Percentiles rank a stretch among this genome's conserved stretches.
phyloP scores from a whole-genome alignment of 2,797 vertebrate genomes.

The Lepus oiostolus region DNA sequence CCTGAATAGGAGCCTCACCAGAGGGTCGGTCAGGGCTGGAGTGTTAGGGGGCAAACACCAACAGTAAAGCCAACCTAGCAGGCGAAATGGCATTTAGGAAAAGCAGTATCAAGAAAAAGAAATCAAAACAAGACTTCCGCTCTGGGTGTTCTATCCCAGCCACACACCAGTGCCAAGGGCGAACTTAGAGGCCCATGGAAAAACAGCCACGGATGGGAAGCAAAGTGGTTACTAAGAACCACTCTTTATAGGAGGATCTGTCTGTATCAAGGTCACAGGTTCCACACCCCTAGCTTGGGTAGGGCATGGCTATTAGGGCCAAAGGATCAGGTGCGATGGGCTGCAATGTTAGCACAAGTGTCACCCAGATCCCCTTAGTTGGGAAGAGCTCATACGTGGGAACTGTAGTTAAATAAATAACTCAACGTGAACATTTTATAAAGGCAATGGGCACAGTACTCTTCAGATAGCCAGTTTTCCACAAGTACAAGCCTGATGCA shows the following conservation, averaged over 20 bases:
- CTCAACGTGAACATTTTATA: neutral
- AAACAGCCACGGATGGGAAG: neutral
- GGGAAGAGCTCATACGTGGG: neutral
- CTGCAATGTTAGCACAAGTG: neutral
- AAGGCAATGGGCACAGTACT: neutral
- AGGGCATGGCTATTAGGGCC: neutral
- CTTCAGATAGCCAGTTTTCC: neutral
- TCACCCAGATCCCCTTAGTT: neutral
- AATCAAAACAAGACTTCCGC: neutral
- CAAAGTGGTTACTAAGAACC: neutral
- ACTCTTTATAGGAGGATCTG: neutral
- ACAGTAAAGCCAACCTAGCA: neutral
- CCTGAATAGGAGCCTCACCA: neutral
- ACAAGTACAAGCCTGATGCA: neutral
- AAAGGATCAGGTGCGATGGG: neutral
- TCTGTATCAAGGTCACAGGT: rapidly evolving
- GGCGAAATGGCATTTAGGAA: neutral
- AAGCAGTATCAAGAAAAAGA: neutral
- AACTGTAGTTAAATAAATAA: neutral
- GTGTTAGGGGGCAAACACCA: neutral
- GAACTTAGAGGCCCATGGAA: neutral
- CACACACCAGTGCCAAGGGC: neutral
- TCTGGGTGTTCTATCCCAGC: neutral
- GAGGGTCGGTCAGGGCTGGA: neutral
- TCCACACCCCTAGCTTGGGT: neutral